Evolutionary conservation across 2,797 vertebrate species (phyloP).

Genomic region (Menidia menidia): DNA sequence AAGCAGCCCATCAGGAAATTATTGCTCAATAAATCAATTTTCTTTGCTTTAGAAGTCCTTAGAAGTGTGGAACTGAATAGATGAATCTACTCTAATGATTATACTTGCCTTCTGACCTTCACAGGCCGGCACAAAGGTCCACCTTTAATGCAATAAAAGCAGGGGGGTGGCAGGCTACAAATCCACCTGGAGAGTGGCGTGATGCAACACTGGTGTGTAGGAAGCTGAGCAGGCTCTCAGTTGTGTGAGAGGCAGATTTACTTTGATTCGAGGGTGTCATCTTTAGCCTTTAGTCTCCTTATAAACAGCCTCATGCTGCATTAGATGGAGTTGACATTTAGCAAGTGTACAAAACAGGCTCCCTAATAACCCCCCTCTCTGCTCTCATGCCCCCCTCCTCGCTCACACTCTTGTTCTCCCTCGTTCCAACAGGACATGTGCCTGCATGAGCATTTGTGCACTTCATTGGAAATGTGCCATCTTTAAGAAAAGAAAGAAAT

Average conservation of each 20-base stretch:
- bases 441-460: not conserved
- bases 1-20: not conserved
- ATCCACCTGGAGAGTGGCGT: conserved; percentile 15
- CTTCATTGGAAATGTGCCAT: not conserved
- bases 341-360: conserved; percentile 39
- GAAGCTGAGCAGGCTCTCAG: not conserved
- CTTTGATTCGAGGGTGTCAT: conserved; percentile 33
- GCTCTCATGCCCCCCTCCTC: conserved; percentile 10
- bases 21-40: conserved; percentile 27
- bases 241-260: conserved; percentile 14
- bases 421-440: not conserved
- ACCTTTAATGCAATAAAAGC: conserved; percentile 7
- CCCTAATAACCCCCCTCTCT: conserved; percentile 20
- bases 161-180: not conserved
- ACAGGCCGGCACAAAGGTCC: conserved; percentile 19
- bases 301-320: conserved; percentile 51
- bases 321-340: conserved; percentile 70
- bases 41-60: conserved; percentile 34
- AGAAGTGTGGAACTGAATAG: conserved; percentile 25
- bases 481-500: not conserved
- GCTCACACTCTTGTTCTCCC: not conserved
- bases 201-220: conserved; percentile 1
- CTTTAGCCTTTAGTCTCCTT: conserved; percentile 48
- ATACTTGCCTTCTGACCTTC: conserved; percentile 22
- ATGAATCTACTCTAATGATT: conserved; percentile 32